Percentiles rank a stretch among this genome's conserved stretches.
phyloP scores from a whole-genome alignment of 2,888 invertebrate genomes.

The Hirtodrosophila confusa region DNA sequence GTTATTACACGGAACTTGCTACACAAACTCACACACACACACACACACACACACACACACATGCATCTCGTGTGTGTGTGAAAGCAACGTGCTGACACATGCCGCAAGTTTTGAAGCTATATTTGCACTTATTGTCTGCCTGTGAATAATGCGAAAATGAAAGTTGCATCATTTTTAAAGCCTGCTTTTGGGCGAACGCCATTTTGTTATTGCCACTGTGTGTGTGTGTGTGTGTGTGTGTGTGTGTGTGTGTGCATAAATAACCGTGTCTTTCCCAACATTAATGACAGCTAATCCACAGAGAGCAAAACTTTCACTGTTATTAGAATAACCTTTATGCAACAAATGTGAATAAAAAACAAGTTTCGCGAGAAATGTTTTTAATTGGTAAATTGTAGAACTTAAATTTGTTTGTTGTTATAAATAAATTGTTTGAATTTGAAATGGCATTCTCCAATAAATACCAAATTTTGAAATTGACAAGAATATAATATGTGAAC shows the following conservation, averaged over 20 bases:
- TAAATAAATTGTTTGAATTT: neutral
- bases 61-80: constrained; percentile 2
- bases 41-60: constrained; percentile 6
- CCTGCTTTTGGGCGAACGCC: constrained; percentile 1
- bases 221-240: constrained; percentile 3
- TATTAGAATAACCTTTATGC: neutral
- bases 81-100: constrained; percentile 26
- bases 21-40: constrained; percentile 29
- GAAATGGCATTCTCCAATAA: neutral
- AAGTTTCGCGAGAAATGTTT: neutral
- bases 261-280: constrained; percentile 1
- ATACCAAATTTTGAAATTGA: too few species aligned
- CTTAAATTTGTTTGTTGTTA: neutral
- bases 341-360: neutral
- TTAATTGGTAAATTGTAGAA: neutral
- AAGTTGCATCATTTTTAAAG: constrained; percentile 43
- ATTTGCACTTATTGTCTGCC: constrained; percentile 49
- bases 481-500: too few species aligned
- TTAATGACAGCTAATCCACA: constrained; percentile 3
- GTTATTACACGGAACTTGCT: constrained; percentile 61
- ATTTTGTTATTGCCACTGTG: constrained; percentile 11
- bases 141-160: constrained; percentile 42
- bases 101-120: constrained; percentile 30
- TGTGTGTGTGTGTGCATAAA: neutral
- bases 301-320: constrained; percentile 18